Conservation (phyloP, 2,888 invertebrate species). For the Euplexia lucipara region DNA sequence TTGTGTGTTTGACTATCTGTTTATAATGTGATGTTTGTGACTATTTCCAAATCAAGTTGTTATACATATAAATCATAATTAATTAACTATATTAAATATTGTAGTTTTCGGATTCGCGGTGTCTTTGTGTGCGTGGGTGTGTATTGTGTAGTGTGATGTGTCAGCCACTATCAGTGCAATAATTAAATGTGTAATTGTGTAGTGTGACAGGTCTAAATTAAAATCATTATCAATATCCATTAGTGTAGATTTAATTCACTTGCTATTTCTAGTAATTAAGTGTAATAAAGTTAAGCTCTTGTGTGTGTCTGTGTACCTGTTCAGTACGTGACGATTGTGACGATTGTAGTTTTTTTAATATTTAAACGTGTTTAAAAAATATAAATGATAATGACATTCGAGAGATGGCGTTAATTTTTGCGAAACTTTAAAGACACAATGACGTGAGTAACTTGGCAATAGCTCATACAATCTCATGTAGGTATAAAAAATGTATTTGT, state of each 20-base stretch:
- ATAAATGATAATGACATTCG: not conserved
- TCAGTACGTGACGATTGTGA: not conserved
- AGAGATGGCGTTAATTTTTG: constrained; percentile 23
- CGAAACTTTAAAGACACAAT: not conserved
- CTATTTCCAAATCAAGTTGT: not conserved
- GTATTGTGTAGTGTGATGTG: not conserved
- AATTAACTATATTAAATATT: constrained; percentile 1
- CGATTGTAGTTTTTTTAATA: not conserved
- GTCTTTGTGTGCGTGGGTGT: not conserved
- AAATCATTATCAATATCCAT: constrained; percentile 8
- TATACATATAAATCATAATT: not conserved
- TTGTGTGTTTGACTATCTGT: not conserved
- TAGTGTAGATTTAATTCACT: constrained; percentile 1
- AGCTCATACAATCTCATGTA: constrained; percentile 13
- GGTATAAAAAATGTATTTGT: constrained; percentile 14
- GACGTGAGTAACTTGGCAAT: constrained; percentile 42
- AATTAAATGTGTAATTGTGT: constrained; percentile 15
- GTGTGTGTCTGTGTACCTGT: not conserved
- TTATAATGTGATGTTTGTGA: constrained; percentile 4
- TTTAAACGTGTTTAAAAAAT: not conserved
- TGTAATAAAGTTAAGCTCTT: not conserved
- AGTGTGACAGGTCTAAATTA: constrained; percentile 17
- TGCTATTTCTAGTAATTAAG: not conserved
- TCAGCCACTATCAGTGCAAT: not conserved
- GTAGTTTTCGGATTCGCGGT: not conserved